Evolutionary conservation across 2,113 vertebrate species (phyloP), one percentile per base, ranked within the genome.

Genomic region (Miniopterus natalensis): DNA sequence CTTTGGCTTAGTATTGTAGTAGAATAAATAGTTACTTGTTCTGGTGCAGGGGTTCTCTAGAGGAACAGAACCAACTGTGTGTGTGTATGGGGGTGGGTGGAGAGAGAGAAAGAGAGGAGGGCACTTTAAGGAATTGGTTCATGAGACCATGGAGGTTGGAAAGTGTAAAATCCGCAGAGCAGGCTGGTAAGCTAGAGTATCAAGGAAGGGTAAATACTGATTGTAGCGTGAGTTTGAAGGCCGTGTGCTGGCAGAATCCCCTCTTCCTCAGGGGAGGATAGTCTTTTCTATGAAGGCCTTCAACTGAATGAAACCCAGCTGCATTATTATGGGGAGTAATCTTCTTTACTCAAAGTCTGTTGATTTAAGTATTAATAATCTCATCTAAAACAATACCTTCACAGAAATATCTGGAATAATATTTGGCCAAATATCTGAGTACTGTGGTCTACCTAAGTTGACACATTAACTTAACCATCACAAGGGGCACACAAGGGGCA

Each of bases 331-430:
- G 27, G 29, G 75, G 36, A 87, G 5, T 79, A 47, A 59, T 84
- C 18, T 45, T 96, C 45, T 92, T 92, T 89, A 85, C 53, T 85
- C 21, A 29, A 6, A 84, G 45, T 92, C 42, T 65, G 2, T 29
- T 78, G 31, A 86, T 89, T 81, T 93, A 71, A 77, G 9, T 86
- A n/a, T 70, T 71, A 86, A 23, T 71, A 66, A 51, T 86, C 17
- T 92, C 31, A 70, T 73, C 31, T 80, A 68, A 78, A 75, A 84
- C 25, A 87, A 75, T 23, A 73, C 29, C 15, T 51, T 94, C 55
- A 78, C 4, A 85, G 70, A 94, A 73, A 66, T n/a, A 94, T 63
- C 21, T 81, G 73, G 55, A 94, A 66, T 71, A 90, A 77, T 89
- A 45, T 93, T 79, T 85, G 78, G 55, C 15, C 15, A 87, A n/a